Evolutionary conservation across 2,888 invertebrate species (phyloP).

Genomic region (Serrognathus titanus): DNA sequence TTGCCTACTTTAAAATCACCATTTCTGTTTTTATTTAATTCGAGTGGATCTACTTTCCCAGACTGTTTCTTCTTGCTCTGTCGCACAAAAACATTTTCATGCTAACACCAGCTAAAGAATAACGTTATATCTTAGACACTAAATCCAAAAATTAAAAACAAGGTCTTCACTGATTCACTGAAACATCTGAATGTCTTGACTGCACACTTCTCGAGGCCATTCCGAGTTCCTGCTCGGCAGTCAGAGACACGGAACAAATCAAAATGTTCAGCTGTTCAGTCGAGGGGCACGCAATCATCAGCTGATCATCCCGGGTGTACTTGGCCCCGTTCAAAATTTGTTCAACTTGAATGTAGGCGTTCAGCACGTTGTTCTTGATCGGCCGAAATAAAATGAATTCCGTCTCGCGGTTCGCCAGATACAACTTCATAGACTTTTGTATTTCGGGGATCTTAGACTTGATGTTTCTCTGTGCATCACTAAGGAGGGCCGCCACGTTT

Average conservation of each 20-base stretch:
- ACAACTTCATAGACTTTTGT: slow-evolving; percentile 89
- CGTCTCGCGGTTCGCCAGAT: slow-evolving; percentile 93
- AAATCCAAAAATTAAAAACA: too few relatives aligned
- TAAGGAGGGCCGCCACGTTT: slow-evolving; percentile 67
- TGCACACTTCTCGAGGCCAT: slow-evolving; percentile 7
- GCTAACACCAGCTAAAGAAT: too few relatives aligned
- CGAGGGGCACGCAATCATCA: slow-evolving; percentile 86
- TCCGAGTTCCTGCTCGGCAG: slow-evolving; percentile 40
- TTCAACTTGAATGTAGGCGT: slow-evolving; percentile 80
- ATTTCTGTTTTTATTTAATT: too few relatives aligned
- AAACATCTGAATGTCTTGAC: slow-evolving; percentile 9
- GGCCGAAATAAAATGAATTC: slow-evolving; percentile 96
- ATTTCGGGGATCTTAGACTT: slow-evolving; percentile 75
- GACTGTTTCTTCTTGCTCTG: too few relatives aligned
- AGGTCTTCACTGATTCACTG: not conserved
- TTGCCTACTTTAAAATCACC: too few relatives aligned
- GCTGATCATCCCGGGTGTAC: slow-evolving; percentile 76
- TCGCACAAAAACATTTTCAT: too few relatives aligned
- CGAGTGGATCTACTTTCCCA: too few relatives aligned
- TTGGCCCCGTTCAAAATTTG: slow-evolving; percentile 70
- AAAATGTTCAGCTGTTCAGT: slow-evolving; percentile 91
- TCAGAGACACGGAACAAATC: slow-evolving; percentile 74
- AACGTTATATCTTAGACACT: too few relatives aligned
- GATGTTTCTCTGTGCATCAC: slow-evolving; percentile 74
- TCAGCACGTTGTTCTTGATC: slow-evolving; percentile 88